phyloP scores from a whole-genome alignment of 1,140 invertebrate genomes.

The Papilio polyxenes region DNA sequence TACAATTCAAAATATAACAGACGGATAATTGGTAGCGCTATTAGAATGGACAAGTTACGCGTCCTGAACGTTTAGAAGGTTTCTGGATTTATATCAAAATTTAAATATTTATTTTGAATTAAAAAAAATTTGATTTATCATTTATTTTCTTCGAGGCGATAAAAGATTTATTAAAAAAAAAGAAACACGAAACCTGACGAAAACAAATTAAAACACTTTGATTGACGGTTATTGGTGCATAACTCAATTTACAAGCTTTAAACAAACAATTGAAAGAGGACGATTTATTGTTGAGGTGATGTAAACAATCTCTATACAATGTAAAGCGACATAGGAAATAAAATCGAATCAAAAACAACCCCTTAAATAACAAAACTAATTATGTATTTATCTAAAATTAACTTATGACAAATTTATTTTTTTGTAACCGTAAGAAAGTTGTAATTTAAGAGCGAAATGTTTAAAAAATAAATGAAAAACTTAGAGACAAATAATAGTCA shows the following conservation, averaged over 20 bases:
- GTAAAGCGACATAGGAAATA: too few relatives aligned
- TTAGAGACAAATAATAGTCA: too few relatives aligned
- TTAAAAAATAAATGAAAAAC: too few relatives aligned
- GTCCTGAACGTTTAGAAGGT: background rate
- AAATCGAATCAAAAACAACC: background rate
- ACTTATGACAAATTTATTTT: too few relatives aligned
- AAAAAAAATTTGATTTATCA: too few relatives aligned
- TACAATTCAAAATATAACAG: slow-evolving; percentile 14
- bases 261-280: background rate
- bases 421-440: too few relatives aligned
- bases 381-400: too few relatives aligned
- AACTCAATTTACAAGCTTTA: background rate
- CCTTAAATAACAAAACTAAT: too few relatives aligned
- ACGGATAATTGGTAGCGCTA: background rate
- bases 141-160: too few relatives aligned
- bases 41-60: background rate
- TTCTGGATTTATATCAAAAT: too few relatives aligned
- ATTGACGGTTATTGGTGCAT: background rate
- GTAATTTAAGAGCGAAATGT: too few relatives aligned
- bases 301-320: background rate
- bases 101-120: too few relatives aligned
- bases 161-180: background rate
- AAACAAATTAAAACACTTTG: background rate
- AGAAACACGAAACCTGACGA: background rate
- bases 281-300: background rate